These are phyloP conservation scores for Monoplex corrugatus DNA, from an alignment of 2,888 invertebrate species.

Conservation along the genomic window DNA sequence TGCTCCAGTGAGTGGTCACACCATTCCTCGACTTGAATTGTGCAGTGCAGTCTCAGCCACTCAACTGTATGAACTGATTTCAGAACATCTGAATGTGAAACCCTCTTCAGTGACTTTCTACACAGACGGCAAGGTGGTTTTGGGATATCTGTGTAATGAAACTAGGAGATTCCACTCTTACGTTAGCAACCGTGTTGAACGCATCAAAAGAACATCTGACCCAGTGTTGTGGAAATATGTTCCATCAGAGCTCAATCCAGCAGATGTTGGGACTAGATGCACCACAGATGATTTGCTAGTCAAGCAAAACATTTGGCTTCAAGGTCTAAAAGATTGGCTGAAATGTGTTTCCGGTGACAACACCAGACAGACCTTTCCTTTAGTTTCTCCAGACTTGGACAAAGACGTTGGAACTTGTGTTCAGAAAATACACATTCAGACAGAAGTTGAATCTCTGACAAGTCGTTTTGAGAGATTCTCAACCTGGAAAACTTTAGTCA, in stretches of 20 bases:
- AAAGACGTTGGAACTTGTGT: too few species aligned
- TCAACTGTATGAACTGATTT: slow-evolving; percentile 19
- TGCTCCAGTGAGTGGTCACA: slow-evolving; percentile 52
- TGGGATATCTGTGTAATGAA: slow-evolving; percentile 54
- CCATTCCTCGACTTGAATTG: slow-evolving; percentile 55
- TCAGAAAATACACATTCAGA: too few species aligned
- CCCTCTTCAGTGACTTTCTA: slow-evolving; percentile 47
- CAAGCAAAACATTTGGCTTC: not conserved
- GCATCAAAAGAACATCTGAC: slow-evolving; percentile 36
- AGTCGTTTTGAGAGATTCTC: too few species aligned
- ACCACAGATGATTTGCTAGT: not conserved
- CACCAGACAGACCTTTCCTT: too few species aligned
- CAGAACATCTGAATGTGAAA: not conserved
- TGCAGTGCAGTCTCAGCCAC: slow-evolving; percentile 50
- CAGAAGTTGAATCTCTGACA: too few species aligned
- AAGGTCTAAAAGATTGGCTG: not conserved
- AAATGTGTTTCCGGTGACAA: too few species aligned
- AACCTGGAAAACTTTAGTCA: too few species aligned
- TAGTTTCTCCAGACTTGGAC: too few species aligned
- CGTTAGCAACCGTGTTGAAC: slow-evolving; percentile 46
- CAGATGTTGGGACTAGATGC: not conserved
- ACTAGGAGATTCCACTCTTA: slow-evolving; percentile 53
- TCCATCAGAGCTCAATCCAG: not conserved
- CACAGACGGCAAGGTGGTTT: slow-evolving; percentile 55
- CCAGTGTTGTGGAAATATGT: slow-evolving; percentile 52